phyloP scores from a whole-genome alignment of 1,140 invertebrate genomes.

The Matsumurasca onukii region DNA sequence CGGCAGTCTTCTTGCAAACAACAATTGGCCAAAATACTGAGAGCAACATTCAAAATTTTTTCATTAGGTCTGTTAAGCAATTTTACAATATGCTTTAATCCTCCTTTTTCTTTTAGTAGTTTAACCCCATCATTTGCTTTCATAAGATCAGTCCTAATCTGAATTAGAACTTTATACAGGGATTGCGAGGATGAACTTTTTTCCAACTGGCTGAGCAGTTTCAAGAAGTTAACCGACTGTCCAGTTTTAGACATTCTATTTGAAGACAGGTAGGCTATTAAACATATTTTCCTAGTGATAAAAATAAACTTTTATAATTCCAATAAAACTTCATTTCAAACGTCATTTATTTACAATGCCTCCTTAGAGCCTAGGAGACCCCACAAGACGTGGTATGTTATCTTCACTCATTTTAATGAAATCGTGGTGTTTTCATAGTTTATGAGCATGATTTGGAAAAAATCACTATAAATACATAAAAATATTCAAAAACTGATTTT shows the following conservation, averaged over 20 bases:
- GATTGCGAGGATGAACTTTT: constrained; percentile 1
- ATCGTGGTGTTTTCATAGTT: too few species aligned
- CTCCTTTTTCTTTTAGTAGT: constrained; percentile 33
- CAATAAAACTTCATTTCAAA: too few species aligned
- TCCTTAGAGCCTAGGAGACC: too few species aligned
- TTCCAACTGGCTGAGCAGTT: constrained; percentile 12
- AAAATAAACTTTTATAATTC: too few species aligned
- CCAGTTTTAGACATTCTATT: constrained; percentile 40
- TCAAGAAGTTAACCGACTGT: constrained; percentile 2
- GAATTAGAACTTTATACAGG: constrained; percentile 30
- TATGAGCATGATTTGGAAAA: too few species aligned
- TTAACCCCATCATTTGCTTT: constrained; percentile 35
- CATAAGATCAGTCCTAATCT: constrained; percentile 36
- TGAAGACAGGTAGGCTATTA: too few species aligned
- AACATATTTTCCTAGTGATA: too few species aligned
- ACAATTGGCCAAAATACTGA: constrained; percentile 42
- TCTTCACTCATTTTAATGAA: too few species aligned
- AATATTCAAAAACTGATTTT: too few species aligned
- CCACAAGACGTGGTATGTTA: too few species aligned
- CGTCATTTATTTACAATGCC: too few species aligned
- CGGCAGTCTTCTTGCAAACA: constrained; percentile 38
- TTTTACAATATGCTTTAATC: constrained; percentile 37
- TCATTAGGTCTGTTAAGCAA: constrained; percentile 38
- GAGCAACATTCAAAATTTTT: constrained; percentile 39
- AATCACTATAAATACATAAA: too few species aligned